phyloP scores from a whole-genome alignment of 2,888 invertebrate species.

The Laspeyria flexula region DNA sequence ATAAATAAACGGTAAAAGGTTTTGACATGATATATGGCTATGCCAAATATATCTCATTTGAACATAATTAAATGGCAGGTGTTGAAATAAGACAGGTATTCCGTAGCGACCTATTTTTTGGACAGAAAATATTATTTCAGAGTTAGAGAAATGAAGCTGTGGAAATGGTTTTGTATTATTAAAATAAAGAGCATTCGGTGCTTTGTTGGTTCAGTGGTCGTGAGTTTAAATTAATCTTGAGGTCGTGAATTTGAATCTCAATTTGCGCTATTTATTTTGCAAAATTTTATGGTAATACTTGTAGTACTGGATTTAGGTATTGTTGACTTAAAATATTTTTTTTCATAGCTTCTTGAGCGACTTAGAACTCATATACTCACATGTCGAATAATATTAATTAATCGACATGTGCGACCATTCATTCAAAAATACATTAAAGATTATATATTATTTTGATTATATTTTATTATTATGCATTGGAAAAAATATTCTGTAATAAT shows the following conservation, averaged over 20 bases:
- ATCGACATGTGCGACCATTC: no score
- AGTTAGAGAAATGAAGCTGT: slow-evolving; percentile 9
- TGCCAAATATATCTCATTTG: slow-evolving; percentile 31
- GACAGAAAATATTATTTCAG: slow-evolving; percentile 6
- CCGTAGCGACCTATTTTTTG: slow-evolving; percentile 8
- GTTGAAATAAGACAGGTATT: slow-evolving; percentile 22
- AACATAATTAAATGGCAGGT: slow-evolving; percentile 32
- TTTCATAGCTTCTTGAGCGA: no score
- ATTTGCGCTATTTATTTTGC: no score
- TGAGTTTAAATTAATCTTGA: neutral
- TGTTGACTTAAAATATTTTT: no score
- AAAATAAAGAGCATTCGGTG: slow-evolving; percentile 6
- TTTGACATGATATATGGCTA: slow-evolving; percentile 40
- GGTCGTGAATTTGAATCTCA: neutral
- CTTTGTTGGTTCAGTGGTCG: neutral
- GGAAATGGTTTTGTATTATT: slow-evolving; percentile 1
- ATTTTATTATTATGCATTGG: no score
- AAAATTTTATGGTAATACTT: no score
- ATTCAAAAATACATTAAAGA: no score
- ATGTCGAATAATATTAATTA: no score
- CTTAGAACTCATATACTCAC: no score
- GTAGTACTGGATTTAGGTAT: no score
- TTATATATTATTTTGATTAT: no score
- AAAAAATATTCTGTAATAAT: no score
- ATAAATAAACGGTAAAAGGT: slow-evolving; percentile 48